These are phyloP conservation scores for Phoeniculus purpureus DNA, from an alignment of 2,797 vertebrate genomes.

Conservation along the genomic window DNA sequence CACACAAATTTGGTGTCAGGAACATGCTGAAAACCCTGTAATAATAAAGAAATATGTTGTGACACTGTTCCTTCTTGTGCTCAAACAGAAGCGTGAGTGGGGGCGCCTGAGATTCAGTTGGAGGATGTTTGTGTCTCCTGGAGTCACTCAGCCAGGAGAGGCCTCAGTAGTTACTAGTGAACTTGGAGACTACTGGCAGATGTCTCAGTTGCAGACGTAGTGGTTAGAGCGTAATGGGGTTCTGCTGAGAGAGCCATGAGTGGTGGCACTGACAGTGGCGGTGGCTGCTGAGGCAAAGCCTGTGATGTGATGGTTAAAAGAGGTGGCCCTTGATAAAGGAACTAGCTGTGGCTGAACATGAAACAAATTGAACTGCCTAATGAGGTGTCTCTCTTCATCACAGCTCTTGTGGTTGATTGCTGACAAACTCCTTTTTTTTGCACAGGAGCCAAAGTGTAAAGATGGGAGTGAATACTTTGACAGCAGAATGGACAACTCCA, in stretches of 20 bases:
- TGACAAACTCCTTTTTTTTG: constrained; percentile 28
- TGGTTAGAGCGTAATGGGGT: not conserved
- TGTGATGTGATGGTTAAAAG: not conserved
- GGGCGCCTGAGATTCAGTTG: not conserved
- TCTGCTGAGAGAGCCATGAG: not conserved
- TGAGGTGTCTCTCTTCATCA: not conserved
- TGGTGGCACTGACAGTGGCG: not conserved
- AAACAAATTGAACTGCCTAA: not conserved
- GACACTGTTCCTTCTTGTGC: not conserved
- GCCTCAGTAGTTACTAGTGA: not conserved
- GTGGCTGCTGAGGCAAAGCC: not conserved
- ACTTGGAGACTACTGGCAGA: not conserved
- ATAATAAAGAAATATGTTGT: not conserved
- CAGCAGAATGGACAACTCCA: constrained; percentile 88
- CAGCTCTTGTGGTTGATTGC: not conserved
- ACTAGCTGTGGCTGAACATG: not conserved
- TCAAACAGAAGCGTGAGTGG: not conserved
- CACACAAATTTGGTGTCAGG: not conserved
- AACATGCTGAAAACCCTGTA: not conserved
- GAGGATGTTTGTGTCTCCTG: not conserved
- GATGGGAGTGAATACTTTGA: constrained; percentile 89
- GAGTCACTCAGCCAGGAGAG: not conserved
- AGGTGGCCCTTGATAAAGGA: not conserved
- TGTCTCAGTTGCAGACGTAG: not conserved
- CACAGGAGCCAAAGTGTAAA: constrained; percentile 88